Evolutionary conservation across 2,888 invertebrate species (phyloP).

Genomic region (Rapana venosa): DNA sequence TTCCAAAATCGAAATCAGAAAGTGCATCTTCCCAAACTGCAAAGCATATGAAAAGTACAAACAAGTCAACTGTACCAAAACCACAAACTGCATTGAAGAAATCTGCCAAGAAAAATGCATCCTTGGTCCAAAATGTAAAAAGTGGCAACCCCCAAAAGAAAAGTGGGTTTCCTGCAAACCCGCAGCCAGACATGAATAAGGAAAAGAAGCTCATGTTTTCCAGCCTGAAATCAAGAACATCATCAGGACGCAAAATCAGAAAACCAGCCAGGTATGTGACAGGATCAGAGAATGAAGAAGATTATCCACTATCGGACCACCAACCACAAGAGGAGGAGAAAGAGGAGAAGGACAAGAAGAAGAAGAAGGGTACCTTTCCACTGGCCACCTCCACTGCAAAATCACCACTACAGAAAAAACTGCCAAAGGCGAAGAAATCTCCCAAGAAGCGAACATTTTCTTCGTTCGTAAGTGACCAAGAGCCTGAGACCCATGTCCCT

Average conservation of each 20-base stretch:
- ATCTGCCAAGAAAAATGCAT: not conserved
- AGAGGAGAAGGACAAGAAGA: not conserved
- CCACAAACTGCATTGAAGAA: not conserved
- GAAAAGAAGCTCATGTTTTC: not conserved
- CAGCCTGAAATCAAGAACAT: not conserved
- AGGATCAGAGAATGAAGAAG: slow-evolving; percentile 32
- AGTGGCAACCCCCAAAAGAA: not conserved
- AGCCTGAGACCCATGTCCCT: not conserved
- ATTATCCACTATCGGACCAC: not conserved
- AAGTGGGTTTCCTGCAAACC: not conserved
- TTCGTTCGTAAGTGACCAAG: not conserved
- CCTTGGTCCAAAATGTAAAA: not conserved
- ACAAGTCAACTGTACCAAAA: not conserved
- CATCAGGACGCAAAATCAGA: slow-evolving; percentile 22
- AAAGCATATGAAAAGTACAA: not conserved
- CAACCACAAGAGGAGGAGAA: not conserved
- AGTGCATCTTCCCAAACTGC: not conserved
- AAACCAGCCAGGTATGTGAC: slow-evolving; percentile 1
- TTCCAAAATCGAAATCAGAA: not conserved
- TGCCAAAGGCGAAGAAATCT: not conserved
- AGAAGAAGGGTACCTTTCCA: no score
- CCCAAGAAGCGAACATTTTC: not conserved
- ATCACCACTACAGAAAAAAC: no score
- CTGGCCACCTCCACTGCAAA: no score
- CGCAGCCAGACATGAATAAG: not conserved